Base-by-base conservation (phyloP, 2,888 invertebrate species). In the Tillus elongatus region DNA sequence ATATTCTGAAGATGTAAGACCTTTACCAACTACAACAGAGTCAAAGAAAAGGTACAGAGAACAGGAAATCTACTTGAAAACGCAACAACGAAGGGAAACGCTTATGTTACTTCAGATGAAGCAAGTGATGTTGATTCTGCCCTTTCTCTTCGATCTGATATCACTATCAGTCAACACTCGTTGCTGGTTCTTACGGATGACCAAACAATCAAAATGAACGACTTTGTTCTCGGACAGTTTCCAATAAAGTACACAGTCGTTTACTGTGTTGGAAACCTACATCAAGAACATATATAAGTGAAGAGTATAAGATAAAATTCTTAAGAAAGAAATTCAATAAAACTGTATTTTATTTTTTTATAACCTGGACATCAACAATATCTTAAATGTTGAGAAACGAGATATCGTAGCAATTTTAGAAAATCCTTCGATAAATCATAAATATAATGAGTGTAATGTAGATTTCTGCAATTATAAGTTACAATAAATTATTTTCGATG, bases 351-450 rank as follows among this genome's bases (percentile, higher is more conserved):
- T n/a, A n/a, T n/a, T n/a, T n/a, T n/a, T n/a, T n/a, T 19, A 19
- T 19, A 8, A 19, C n/a, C 24, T n/a, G n/a, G 24, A 19, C n/a
- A n/a, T 19, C 24, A 6, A 8, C 24, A n/a, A 19, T n/a, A 19
- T 19, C 6, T 19, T n/a, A 8, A n/a, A 19, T 19, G 24, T 19
- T 19, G 24, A 19, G 24, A 19, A 19, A 19, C 6, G 24, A 19
- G 24, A 19, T 19, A 19, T 19, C n/a, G 24, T 19, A 19, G 24
- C 24, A 19, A 19, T 19, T 19, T n/a, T 19, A 19, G 6, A 6
- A 19, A 19, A n/a, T n/a, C 24, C 24, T 19, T 19, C n/a, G 24
- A 19, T 19, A n/a, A 19, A 19, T n/a, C 24, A 19, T n/a, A 19
- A 19, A 19, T 19, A n/a, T 19, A 19, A 8, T 6, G n/a, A 19